Percentiles rank a stretch among this genome's conserved stretches.
These are phyloP conservation scores for Bombus polaris DNA, from an alignment of 1,140 invertebrate species.

Conservation along the genomic window DNA sequence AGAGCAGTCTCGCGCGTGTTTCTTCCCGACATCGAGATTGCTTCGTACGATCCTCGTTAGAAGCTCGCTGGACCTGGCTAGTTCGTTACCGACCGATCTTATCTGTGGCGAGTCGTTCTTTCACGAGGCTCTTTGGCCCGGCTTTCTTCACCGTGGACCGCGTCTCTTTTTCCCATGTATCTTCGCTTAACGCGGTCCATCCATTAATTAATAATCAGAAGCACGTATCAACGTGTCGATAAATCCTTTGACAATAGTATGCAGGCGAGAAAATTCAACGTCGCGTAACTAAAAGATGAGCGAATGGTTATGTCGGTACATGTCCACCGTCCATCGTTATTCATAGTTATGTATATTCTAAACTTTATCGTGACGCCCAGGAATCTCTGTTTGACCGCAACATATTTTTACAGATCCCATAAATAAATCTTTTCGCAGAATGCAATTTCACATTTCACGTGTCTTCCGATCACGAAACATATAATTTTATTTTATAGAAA, in stretches of 20 bases:
- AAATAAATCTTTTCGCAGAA: too few species aligned
- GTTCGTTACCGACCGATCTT: constrained; percentile 70
- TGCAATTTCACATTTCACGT: too few species aligned
- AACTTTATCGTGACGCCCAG: too few species aligned
- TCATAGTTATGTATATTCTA: too few species aligned
- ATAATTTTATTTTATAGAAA: too few species aligned
- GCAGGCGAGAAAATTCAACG: too few species aligned
- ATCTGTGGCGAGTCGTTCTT: constrained; percentile 60
- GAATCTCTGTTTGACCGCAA: too few species aligned
- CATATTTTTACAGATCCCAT: too few species aligned
- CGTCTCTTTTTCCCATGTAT: constrained; percentile 23
- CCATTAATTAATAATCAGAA: constrained; percentile 59
- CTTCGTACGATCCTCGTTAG: constrained; percentile 68
- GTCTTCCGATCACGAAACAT: too few species aligned
- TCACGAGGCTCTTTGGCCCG: constrained; percentile 35
- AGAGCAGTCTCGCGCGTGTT: constrained; percentile 33
- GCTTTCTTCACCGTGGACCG: neutral
- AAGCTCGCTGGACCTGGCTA: constrained; percentile 53
- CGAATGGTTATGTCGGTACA: too few species aligned
- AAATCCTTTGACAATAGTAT: constrained; percentile 1
- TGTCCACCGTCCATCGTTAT: too few species aligned
- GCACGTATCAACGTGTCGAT: constrained; percentile 20
- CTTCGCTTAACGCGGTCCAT: neutral
- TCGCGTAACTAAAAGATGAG: too few species aligned
- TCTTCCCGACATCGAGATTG: constrained; percentile 52